Conservation (phyloP, 1,140 invertebrate species). For the Drosophila nebulosa region DNA sequence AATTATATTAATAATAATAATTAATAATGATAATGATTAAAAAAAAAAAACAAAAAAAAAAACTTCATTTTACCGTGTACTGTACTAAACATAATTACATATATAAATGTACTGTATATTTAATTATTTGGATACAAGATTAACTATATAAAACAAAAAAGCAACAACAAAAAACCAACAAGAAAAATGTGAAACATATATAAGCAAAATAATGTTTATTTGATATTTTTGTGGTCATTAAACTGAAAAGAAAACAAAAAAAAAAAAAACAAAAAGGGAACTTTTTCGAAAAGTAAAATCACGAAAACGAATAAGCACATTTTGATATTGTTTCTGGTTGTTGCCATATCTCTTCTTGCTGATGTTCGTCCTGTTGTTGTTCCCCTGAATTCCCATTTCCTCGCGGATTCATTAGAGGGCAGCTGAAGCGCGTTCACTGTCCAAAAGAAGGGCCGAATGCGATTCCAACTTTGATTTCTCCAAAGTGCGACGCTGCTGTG, state of each 20-base stretch:
- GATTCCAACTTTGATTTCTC: slow-evolving; percentile 12
- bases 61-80: slow-evolving; percentile 71
- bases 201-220: slow-evolving; percentile 12
- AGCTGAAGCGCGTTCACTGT: slow-evolving; percentile 54
- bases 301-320: slow-evolving; percentile 12
- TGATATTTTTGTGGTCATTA: slow-evolving; percentile 27
- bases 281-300: slow-evolving; percentile 34
- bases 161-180: slow-evolving; percentile 14
- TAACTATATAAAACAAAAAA: slow-evolving; percentile 27
- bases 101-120: slow-evolving; percentile 75
- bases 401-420: slow-evolving; percentile 20
- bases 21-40: slow-evolving; percentile 16
- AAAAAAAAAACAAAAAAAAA: background rate
- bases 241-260: slow-evolving; percentile 16
- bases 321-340: background rate
- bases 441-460: slow-evolving; percentile 48
- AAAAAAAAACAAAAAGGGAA: slow-evolving; percentile 1
- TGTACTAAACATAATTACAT: slow-evolving; percentile 69
- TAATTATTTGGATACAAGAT: slow-evolving; percentile 72
- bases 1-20: slow-evolving; percentile 51
- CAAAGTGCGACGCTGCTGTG: slow-evolving; percentile 2
- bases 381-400: background rate
- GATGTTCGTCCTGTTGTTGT: background rate
- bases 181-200: slow-evolving; percentile 41
- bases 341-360: background rate